phyloP scores from a whole-genome alignment of 37 sponge, comb jelly and placozoan genomes.

The Haliclona indistincta region DNA sequence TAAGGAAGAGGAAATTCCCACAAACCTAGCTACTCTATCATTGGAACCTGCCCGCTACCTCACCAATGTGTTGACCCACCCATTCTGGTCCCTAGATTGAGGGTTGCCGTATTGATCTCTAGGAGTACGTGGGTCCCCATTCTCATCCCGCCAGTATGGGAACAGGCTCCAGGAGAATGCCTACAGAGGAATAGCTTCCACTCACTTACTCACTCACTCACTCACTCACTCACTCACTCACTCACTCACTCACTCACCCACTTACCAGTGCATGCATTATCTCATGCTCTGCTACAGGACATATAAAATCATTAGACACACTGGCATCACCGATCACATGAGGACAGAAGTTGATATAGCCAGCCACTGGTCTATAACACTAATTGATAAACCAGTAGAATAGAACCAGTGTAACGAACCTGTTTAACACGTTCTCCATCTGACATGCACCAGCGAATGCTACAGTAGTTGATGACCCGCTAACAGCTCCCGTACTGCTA shows the following conservation, averaged over 20 bases:
- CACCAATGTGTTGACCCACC: no score
- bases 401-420: no score
- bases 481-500: background rate
- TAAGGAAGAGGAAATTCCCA: no score
- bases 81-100: no score
- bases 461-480: background rate
- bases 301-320: constrained; percentile 10
- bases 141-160: constrained; percentile 72
- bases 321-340: background rate
- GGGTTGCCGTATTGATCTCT: constrained; percentile 23
- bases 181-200: background rate
- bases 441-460: constrained; percentile 6
- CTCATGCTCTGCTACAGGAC: constrained; percentile 74
- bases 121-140: constrained; percentile 67
- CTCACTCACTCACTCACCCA: background rate
- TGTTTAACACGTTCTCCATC: constrained; percentile 1
- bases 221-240: no score
- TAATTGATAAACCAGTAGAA: no score
- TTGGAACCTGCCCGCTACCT: no score
- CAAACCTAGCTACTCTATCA: no score
- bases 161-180: constrained; percentile 43
- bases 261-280: constrained; percentile 78
- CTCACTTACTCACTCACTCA: background rate
- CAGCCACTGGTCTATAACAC: constrained; percentile 85
- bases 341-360: constrained; percentile 84